Percentiles rank a stretch among this genome's conserved stretches.
These are phyloP conservation scores for Cyclopterus lumpus DNA, from an alignment of 2,797 vertebrate genomes.

Conservation along the genomic window DNA sequence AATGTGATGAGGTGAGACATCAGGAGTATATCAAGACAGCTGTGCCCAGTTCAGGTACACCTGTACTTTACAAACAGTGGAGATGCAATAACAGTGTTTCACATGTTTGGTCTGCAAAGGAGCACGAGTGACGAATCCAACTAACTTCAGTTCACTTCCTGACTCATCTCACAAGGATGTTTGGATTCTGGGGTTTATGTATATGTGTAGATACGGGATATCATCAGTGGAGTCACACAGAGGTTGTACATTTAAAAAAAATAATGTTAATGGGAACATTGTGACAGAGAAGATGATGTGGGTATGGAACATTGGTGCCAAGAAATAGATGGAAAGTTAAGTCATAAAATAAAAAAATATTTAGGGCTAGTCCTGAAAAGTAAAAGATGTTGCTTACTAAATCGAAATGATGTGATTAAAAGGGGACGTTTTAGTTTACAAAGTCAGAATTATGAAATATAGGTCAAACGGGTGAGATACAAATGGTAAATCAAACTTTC, in stretches of 20 bases:
- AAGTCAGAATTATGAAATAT: neutral
- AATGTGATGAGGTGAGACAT: conserved; percentile 12
- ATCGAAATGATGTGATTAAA: neutral
- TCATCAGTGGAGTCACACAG: neutral
- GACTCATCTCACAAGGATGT: neutral
- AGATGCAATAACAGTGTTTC: conserved; percentile 28
- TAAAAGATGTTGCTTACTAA: neutral
- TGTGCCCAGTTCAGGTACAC: neutral
- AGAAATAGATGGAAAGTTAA: neutral
- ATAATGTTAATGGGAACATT: neutral
- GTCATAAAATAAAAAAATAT: neutral
- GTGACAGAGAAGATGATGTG: neutral
- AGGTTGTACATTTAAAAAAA: neutral
- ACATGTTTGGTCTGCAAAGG: conserved; percentile 7
- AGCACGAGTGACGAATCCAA: neutral
- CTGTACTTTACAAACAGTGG: neutral
- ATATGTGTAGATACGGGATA: neutral
- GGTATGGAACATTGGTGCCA: neutral
- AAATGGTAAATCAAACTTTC: neutral
- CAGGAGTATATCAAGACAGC: conserved; percentile 2
- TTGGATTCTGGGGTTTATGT: neutral
- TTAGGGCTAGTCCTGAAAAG: neutral
- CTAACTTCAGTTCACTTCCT: neutral
- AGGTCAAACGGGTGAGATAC: neutral
- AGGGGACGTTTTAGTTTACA: neutral